phyloP scores from a whole-genome alignment of 2,888 invertebrate species.

The Torymus aiolomorphi region DNA sequence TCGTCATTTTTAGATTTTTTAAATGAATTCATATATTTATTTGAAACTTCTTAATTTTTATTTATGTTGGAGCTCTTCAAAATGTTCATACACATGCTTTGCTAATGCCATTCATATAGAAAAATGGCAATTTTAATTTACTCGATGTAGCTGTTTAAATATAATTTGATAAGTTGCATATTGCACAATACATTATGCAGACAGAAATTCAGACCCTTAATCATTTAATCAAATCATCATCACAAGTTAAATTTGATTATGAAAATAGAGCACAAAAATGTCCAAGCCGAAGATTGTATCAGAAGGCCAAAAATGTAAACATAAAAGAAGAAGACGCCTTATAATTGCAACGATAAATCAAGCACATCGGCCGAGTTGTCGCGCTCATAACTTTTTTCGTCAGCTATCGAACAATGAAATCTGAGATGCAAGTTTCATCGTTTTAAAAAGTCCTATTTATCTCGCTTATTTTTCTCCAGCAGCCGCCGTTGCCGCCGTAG shows the following conservation, averaged over 20 bases:
- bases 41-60: background rate
- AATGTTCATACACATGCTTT: no score
- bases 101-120: no score
- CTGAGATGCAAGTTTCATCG: constrained; percentile 36
- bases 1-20: no score
- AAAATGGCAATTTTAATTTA: background rate
- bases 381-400: constrained; percentile 13
- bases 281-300: no score
- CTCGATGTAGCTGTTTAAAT: background rate
- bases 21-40: no score
- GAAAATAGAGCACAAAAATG: background rate
- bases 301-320: no score
- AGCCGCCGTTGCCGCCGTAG: background rate
- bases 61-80: background rate
- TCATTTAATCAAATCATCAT: no score
- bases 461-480: constrained; percentile 2
- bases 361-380: constrained; percentile 11
- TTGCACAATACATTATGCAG: no score
- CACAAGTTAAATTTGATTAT: constrained; percentile 11
- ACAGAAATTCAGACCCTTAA: no score
- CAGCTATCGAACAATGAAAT: constrained; percentile 34
- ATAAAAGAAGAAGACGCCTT: no score
- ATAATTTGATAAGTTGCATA: no score
- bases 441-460: constrained; percentile 39
- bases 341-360: constrained; percentile 26